phyloP scores from a whole-genome alignment of 2,113 vertebrate species.

The Acanthochromis polyacanthus region DNA sequence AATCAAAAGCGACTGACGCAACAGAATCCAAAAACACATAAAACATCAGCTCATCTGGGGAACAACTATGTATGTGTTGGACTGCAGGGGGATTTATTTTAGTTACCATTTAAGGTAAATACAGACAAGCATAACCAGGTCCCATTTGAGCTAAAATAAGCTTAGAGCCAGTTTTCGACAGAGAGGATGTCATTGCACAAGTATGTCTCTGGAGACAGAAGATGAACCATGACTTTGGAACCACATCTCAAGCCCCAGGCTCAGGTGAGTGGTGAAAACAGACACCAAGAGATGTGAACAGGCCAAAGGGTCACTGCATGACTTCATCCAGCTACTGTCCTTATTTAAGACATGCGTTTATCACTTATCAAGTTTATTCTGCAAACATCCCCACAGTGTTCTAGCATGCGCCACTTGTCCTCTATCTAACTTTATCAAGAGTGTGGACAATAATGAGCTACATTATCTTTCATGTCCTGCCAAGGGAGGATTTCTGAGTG shows the following conservation, averaged over 20 bases:
- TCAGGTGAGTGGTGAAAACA: slow-evolving; percentile 66
- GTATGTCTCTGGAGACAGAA: slow-evolving; percentile 69
- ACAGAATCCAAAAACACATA: not conserved
- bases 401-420: slow-evolving; percentile 24
- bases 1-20: not conserved
- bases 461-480: slow-evolving; percentile 47
- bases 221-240: slow-evolving; percentile 56
- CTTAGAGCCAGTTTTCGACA: slow-evolving; percentile 59
- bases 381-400: slow-evolving; percentile 34
- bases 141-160: slow-evolving; percentile 67
- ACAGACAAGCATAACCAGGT: slow-evolving; percentile 62
- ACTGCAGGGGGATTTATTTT: slow-evolving; percentile 60
- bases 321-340: slow-evolving; percentile 37
- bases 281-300: slow-evolving; percentile 43
- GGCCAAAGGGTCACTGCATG: slow-evolving; percentile 27
- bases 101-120: slow-evolving; percentile 89
- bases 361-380: slow-evolving; percentile 57
- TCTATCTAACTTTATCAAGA: slow-evolving; percentile 60
- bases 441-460: slow-evolving; percentile 50
- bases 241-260: slow-evolving; percentile 35
- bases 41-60: slow-evolving; percentile 20
- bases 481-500: slow-evolving; percentile 15
- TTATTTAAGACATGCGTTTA: slow-evolving; percentile 57
- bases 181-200: slow-evolving; percentile 61
- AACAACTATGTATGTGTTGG: not conserved